These are phyloP conservation scores for Scleropages formosus DNA, from an alignment of 2,797 vertebrate species.

Conservation along the genomic window DNA sequence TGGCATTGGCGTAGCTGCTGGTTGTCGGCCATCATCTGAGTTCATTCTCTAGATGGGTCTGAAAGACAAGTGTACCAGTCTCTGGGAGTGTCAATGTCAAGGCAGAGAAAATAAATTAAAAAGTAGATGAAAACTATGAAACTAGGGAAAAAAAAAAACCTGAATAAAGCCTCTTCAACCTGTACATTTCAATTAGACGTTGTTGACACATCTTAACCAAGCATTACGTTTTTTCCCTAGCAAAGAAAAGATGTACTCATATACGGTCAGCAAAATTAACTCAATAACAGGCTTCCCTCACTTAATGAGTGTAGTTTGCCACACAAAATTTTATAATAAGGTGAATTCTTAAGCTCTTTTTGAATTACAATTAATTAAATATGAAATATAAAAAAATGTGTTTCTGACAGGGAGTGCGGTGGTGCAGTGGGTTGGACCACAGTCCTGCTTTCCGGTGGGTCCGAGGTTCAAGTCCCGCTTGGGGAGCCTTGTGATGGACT, in stretches of 20 bases:
- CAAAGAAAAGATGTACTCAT: neutral
- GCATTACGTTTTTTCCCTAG: constrained; percentile 13
- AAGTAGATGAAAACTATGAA: neutral
- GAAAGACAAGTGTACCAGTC: neutral
- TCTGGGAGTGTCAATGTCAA: neutral
- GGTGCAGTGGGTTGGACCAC: too few species aligned
- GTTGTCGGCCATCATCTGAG: constrained; percentile 1
- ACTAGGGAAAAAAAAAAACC: too few species aligned
- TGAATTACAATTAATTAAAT: neutral
- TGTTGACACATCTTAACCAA: constrained; percentile 7
- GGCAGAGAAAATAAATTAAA: neutral
- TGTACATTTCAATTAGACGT: neutral
- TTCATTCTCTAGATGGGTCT: neutral
- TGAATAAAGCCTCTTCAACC: neutral
- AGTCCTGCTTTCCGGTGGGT: too few species aligned
- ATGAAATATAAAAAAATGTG: too few species aligned
- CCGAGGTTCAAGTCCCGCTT: too few species aligned
- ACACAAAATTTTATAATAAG: constrained; percentile 10
- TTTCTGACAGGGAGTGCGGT: too few species aligned
- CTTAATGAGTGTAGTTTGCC: neutral
- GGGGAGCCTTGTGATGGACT: too few species aligned
- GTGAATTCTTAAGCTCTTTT: neutral
- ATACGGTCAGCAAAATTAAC: neutral
- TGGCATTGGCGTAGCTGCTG: neutral
- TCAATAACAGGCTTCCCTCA: neutral